Conservation (phyloP, 2,888 invertebrate genomes). For the Hydriomena furcata region DNA sequence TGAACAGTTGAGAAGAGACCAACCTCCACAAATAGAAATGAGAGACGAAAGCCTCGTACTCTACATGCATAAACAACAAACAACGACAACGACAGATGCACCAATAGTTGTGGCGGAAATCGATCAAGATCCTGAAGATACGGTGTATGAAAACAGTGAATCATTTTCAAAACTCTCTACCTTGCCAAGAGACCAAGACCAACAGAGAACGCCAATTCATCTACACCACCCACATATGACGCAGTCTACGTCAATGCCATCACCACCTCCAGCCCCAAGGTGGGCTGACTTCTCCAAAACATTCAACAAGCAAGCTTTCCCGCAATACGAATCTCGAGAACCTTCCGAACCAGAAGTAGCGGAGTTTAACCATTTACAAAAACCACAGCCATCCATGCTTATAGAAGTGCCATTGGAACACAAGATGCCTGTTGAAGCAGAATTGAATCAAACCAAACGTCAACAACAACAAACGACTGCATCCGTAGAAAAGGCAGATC, state of each 20-base stretch:
- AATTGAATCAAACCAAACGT: slow-evolving; percentile 3
- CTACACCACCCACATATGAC: not conserved
- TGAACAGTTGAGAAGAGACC: slow-evolving; percentile 47
- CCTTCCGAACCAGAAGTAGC: slow-evolving; percentile 1
- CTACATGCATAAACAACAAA: slow-evolving; percentile 44
- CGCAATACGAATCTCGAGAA: slow-evolving; percentile 13
- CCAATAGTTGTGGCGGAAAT: slow-evolving; percentile 23
- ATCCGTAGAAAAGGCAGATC: not conserved
- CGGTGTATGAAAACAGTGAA: not conserved
- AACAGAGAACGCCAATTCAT: slow-evolving; percentile 24
- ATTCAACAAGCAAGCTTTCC: slow-evolving; percentile 20
- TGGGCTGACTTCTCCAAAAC: slow-evolving; percentile 38
- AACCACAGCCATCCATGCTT: not conserved
- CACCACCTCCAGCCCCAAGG: slow-evolving; percentile 35
- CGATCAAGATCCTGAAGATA: not conserved
- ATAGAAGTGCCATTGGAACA: not conserved
- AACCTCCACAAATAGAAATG: slow-evolving; percentile 49
- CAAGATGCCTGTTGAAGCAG: not conserved
- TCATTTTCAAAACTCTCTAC: slow-evolving; percentile 6
- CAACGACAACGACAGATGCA: slow-evolving; percentile 38
- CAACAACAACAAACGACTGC: not conserved
- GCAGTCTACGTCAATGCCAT: slow-evolving; percentile 32
- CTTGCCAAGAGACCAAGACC: slow-evolving; percentile 1
- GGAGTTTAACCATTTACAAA: slow-evolving; percentile 5
- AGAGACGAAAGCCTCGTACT: slow-evolving; percentile 51